Percentiles rank a stretch among this genome's conserved stretches.
These are phyloP conservation scores for Cyclura pinguis DNA, from an alignment of 2,797 vertebrate genomes.

Conservation along the genomic window DNA sequence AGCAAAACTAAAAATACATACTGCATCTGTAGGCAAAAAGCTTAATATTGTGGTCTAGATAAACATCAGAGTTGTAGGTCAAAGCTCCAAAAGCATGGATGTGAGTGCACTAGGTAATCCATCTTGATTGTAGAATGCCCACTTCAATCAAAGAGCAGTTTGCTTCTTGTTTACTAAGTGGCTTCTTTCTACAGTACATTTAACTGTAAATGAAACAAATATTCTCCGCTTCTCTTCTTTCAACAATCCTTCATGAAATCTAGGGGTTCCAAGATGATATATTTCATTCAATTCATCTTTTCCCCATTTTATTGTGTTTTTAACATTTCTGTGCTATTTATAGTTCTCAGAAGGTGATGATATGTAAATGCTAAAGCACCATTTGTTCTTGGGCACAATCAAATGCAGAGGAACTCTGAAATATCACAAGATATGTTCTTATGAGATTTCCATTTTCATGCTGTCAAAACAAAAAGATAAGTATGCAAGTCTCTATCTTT, in stretches of 20 bases:
- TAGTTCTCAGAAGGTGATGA: conserved; percentile 26
- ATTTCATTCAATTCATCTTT: conserved; percentile 13
- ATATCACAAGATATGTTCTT: conserved; percentile 25
- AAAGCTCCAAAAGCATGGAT: neutral
- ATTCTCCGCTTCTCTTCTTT: neutral
- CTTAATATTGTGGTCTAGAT: conserved; percentile 5
- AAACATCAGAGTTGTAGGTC: neutral
- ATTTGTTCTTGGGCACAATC: conserved; percentile 32
- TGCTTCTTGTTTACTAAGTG: neutral
- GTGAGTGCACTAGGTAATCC: neutral
- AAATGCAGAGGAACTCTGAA: conserved; percentile 23
- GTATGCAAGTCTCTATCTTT: neutral
- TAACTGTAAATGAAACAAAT: conserved; percentile 15
- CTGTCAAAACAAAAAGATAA: conserved; percentile 36
- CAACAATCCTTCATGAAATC: neutral
- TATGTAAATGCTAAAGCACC: neutral
- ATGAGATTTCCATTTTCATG: conserved; percentile 33
- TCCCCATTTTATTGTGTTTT: conserved; percentile 22
- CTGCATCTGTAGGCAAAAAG: neutral
- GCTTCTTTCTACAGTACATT: conserved; percentile 8
- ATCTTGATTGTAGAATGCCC: conserved; percentile 2
- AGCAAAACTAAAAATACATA: conserved; percentile 35
- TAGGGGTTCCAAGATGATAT: neutral
- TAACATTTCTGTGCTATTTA: conserved; percentile 38
- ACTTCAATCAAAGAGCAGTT: neutral